Evolutionary conservation across 2,113 vertebrate species (phyloP), one percentile per base, ranked within the genome.

Genomic region (Caretta caretta): DNA sequence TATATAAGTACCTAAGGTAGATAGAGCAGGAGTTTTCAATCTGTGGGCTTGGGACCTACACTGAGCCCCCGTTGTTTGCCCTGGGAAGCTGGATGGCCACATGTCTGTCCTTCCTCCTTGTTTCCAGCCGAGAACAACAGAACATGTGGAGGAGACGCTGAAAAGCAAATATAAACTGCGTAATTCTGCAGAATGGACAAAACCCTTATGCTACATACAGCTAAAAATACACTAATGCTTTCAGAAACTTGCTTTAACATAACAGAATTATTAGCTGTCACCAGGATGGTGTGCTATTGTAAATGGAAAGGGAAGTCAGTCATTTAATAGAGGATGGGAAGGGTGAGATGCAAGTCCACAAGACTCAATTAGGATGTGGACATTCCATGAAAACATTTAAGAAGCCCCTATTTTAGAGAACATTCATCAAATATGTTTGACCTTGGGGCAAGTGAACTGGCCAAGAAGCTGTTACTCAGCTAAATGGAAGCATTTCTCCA

Each of bases 41-140:
- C 9, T 94, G 84, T 90, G 51, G 78, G 38, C 59, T 87, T 50
- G 24, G 95, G 94, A 92, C 82, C 93, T 69, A 92, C 76, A 92
- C 56, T 57, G 59, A 46, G 8, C 0, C 12, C n/a, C 85, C 90
- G n/a, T 84, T 1, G 0, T 81, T 96, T 94, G 59, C 59, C 69
- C 80, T 76, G 54, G 25, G 76, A 92, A 90, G 3, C 84, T 89
- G 87, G 48, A 59, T 80, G 51, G 20, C 84, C 80, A 83, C 92
- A 84, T 88, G 96, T 94, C 56, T 35, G 6, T 95, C 53, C 93
- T 94, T 27, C 80, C 24, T 92, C 80, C 89, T 88, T 84, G 83
- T 51, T 19, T 79, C 56, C 76, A 0, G 79, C 14, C 62, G 49
- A 90, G 53, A 92, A 65, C 81, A 94, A 2, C 14, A 50, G 69